These are phyloP conservation scores for Enteromius trimaculatus DNA, from an alignment of 2,797 vertebrate genomes.

Conservation along the genomic window DNA sequence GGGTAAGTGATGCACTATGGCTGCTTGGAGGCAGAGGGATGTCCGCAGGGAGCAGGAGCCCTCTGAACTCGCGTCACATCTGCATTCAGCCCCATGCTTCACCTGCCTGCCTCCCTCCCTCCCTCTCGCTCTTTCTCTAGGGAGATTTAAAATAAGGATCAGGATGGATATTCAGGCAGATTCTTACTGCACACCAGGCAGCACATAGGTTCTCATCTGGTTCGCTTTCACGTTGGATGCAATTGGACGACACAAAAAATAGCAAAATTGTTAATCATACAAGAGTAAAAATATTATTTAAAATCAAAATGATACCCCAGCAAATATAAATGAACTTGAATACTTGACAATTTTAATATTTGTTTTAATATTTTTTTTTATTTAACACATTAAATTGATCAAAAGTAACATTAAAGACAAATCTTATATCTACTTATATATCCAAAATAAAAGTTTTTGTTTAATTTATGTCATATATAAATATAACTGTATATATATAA, in stretches of 20 bases:
- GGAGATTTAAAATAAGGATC: constrained; percentile 45
- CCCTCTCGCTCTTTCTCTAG: neutral
- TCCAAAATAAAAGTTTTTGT: no score
- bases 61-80: constrained; percentile 62
- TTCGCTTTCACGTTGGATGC: neutral
- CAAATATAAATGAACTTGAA: no score
- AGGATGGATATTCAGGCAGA: constrained; percentile 38
- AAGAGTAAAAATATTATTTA: neutral
- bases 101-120: constrained; percentile 39
- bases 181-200: constrained; percentile 15
- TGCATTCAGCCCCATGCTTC: constrained; percentile 52
- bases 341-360: no score
- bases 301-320: neutral
- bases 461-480: no score
- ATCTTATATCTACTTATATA: no score
- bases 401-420: neutral
- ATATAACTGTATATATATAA: no score
- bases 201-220: neutral
- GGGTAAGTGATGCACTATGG: constrained; percentile 63
- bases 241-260: neutral
- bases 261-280: neutral
- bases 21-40: constrained; percentile 64
- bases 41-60: constrained; percentile 71
- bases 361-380: neutral
- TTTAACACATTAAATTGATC: neutral